Percentiles rank a stretch among this genome's conserved stretches.
phyloP scores from a whole-genome alignment of 2,888 invertebrate species.

The Acanthoscelides obtectus region DNA sequence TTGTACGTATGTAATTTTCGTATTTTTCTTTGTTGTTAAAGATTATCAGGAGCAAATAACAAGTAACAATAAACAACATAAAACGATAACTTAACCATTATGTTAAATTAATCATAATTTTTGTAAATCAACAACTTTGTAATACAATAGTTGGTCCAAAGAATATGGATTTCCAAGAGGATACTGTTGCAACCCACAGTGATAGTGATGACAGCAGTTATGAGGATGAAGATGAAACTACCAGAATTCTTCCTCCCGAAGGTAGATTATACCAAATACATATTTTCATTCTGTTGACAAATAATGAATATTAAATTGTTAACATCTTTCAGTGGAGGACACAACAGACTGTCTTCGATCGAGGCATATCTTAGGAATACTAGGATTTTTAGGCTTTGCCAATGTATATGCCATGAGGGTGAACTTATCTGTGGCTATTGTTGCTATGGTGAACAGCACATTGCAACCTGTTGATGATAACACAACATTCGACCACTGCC shows the following conservation, averaged over 20 bases:
- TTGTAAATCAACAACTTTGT: background rate
- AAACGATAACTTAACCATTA: background rate
- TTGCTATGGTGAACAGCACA: conserved; percentile 86
- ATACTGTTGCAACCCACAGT: conserved; percentile 22
- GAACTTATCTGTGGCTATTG: conserved; percentile 88
- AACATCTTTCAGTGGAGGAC: conserved; percentile 51
- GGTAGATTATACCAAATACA: conserved; percentile 28
- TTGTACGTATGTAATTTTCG: background rate
- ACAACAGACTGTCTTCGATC: conserved; percentile 66
- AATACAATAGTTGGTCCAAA: background rate
- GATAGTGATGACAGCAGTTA: conserved; percentile 35
- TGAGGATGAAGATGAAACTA: conserved; percentile 44
- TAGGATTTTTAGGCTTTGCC: conserved; percentile 85
- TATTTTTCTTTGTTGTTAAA: background rate
- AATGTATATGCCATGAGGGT: conserved; percentile 88
- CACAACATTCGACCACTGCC: conserved; percentile 60
- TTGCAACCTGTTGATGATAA: conserved; percentile 53
- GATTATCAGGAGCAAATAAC: background rate
- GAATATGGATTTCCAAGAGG: conserved; percentile 25
- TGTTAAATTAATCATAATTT: background rate
- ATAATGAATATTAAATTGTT: background rate
- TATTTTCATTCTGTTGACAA: background rate
- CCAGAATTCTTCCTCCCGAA: conserved; percentile 45
- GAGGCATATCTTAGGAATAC: conserved; percentile 71
- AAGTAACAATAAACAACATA: background rate